These are phyloP conservation scores for Eulemur mongoz DNA, from an alignment of 2,797 vertebrate genomes.

Conservation along the genomic window DNA sequence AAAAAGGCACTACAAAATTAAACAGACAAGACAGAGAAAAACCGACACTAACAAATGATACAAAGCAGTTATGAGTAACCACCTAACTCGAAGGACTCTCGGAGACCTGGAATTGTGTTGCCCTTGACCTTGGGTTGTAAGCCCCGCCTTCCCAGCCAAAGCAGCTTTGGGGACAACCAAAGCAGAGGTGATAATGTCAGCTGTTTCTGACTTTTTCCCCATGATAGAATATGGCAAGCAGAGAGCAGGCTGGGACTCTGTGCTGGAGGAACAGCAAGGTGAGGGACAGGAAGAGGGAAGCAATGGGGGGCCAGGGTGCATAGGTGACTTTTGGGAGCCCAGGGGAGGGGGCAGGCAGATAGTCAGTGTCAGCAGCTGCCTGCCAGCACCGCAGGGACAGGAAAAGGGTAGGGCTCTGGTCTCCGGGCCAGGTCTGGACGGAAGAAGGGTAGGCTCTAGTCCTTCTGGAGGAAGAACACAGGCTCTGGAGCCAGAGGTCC, in stretches of 20 bases:
- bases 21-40: background rate
- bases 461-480: background rate
- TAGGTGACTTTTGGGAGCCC: accelerated
- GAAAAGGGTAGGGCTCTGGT: background rate
- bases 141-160: background rate
- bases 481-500: background rate
- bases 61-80: background rate
- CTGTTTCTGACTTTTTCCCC: background rate
- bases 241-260: background rate
- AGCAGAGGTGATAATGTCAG: background rate
- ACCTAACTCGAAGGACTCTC: background rate
- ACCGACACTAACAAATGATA: accelerated
- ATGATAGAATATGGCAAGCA: too few relatives aligned
- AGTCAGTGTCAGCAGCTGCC: background rate
- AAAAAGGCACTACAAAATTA: background rate
- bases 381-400: accelerated
- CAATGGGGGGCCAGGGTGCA: accelerated
- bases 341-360: accelerated
- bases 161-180: background rate
- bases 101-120: background rate
- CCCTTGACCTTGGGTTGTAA: background rate
- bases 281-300: accelerated
- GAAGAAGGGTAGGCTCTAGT: background rate
- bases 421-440: background rate
- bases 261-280: accelerated